phyloP scores from a whole-genome alignment of 1,140 invertebrate genomes.

The Fopius arisanus region DNA sequence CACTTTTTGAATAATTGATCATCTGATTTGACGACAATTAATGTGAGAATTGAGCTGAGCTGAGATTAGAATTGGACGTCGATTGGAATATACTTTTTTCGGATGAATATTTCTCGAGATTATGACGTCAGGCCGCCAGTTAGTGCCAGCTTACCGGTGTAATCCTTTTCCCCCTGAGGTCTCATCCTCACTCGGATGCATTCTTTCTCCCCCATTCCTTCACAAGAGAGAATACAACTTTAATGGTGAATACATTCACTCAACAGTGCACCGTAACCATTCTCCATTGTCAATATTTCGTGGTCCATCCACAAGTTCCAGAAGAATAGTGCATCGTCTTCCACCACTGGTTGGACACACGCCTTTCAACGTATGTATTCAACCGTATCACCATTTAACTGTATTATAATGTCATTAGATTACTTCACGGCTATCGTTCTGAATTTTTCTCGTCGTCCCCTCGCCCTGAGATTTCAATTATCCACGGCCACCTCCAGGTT shows the following conservation, averaged over 20 bases:
- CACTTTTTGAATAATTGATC: no score
- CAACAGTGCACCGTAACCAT: neutral
- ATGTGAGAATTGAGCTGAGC: no score
- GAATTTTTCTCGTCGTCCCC: neutral
- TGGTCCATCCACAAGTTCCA: neutral
- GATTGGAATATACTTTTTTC: neutral
- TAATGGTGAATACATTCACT: neutral
- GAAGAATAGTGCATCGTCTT: neutral
- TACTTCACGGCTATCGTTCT: neutral
- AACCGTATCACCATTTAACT: neutral
- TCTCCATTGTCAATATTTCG: neutral
- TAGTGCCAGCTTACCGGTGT: constrained; percentile 59
- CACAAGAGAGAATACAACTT: neutral
- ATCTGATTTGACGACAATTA: no score
- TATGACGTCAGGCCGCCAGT: constrained; percentile 63
- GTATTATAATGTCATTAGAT: constrained; percentile 15
- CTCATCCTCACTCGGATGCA: constrained; percentile 29
- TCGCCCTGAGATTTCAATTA: neutral
- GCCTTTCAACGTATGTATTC: neutral
- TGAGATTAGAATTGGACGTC: no score
- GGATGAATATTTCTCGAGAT: constrained; percentile 61
- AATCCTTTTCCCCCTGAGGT: constrained; percentile 54
- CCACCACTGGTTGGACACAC: neutral
- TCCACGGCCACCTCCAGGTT: neutral
- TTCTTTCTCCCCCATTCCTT: neutral